phyloP scores from a whole-genome alignment of 1,140 invertebrate species.

The Dolichoris vasculosae region DNA sequence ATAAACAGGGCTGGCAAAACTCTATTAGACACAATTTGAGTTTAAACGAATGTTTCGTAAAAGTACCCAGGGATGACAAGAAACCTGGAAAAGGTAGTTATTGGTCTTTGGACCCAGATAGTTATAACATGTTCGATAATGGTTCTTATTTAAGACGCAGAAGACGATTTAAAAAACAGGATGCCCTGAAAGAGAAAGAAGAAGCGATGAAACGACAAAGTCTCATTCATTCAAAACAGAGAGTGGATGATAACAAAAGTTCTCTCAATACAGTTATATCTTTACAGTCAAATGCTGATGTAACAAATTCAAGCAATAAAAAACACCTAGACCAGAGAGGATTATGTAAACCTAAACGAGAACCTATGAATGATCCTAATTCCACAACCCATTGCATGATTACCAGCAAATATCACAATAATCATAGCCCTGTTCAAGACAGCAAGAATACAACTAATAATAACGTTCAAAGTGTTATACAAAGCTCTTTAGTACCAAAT shows the following conservation, averaged over 20 bases:
- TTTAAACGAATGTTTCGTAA: slow-evolving; percentile 99
- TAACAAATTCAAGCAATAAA: slow-evolving; percentile 37
- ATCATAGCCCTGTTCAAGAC: slow-evolving; percentile 74
- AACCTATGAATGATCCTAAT: slow-evolving; percentile 77
- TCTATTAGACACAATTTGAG: slow-evolving; percentile 97
- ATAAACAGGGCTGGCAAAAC: slow-evolving; percentile 97
- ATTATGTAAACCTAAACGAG: slow-evolving; percentile 77
- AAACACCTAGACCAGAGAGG: slow-evolving; percentile 37
- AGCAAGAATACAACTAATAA: slow-evolving; percentile 60
- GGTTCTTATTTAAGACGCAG: slow-evolving; percentile 94
- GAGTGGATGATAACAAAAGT: slow-evolving; percentile 69
- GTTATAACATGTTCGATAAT: slow-evolving; percentile 99
- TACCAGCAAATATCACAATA: slow-evolving; percentile 65
- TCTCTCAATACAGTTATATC: slow-evolving; percentile 63
- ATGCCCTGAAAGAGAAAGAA: slow-evolving; percentile 90
- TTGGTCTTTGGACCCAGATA: slow-evolving; percentile 97
- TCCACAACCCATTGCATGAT: slow-evolving; percentile 70
- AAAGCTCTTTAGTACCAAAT: slow-evolving; percentile 58
- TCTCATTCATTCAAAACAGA: slow-evolving; percentile 75
- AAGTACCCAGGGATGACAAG: slow-evolving; percentile 93
- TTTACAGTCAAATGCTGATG: slow-evolving; percentile 21
- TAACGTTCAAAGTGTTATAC: slow-evolving; percentile 56
- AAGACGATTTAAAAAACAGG: slow-evolving; percentile 97
- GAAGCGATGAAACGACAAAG: slow-evolving; percentile 88
- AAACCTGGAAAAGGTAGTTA: slow-evolving; percentile 97